Evolutionary conservation across 2,888 invertebrate genomes (phyloP).

Genomic region (Theretra japonica): DNA sequence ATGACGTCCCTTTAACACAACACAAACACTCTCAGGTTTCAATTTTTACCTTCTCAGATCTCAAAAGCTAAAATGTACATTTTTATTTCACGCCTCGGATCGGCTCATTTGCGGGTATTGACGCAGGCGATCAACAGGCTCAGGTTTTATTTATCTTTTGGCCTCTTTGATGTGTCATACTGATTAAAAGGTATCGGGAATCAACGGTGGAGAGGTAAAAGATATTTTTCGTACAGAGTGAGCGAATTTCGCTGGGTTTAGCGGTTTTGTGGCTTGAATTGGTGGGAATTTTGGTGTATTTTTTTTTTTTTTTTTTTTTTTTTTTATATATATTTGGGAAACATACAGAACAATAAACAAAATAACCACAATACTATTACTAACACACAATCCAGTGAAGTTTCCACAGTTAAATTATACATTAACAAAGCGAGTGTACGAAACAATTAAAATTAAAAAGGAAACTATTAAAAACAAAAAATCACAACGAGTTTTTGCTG

Average conservation of each 20-base stretch:
- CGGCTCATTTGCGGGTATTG: constrained; percentile 35
- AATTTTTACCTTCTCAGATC: no score
- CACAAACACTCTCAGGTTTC: background rate
- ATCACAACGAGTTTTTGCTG: no score
- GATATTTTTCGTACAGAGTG: background rate
- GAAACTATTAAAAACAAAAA: no score
- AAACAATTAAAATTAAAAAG: no score
- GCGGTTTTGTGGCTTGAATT: background rate
- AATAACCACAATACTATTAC: no score
- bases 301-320: background rate
- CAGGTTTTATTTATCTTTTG: constrained; percentile 35
- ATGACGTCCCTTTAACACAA: background rate
- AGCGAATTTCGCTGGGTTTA: background rate
- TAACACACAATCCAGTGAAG: no score
- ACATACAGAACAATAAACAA: no score
- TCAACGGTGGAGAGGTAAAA: background rate
- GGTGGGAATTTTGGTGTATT: background rate
- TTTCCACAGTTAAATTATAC: no score
- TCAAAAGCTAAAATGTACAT: constrained; percentile 23
- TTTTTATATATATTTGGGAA: background rate
- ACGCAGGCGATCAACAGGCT: constrained; percentile 34
- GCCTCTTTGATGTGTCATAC: constrained; percentile 26
- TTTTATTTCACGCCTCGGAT: constrained; percentile 36
- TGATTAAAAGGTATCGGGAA: constrained; percentile 20
- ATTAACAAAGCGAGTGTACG: no score